Evolutionary conservation across 1,140 invertebrate genomes (phyloP).

Genomic region (Teleogryllus occipitalis): DNA sequence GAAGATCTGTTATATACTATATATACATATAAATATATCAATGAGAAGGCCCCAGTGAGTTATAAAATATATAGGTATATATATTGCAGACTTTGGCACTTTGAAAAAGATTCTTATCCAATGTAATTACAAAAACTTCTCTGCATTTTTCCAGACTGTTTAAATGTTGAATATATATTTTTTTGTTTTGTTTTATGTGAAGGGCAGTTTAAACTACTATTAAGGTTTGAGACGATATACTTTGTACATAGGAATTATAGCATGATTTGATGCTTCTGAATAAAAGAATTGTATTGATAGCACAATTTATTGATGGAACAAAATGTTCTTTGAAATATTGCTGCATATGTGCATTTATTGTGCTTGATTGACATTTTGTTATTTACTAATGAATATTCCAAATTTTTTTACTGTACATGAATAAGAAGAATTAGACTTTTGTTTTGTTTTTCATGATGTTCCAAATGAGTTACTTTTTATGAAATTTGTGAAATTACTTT

Average conservation of each 20-base stretch:
- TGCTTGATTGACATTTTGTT: background rate
- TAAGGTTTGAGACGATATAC: background rate
- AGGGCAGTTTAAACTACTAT: background rate
- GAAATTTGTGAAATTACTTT: constrained; percentile 2
- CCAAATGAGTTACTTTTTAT: background rate
- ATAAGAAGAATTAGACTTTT: background rate
- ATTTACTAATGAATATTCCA: constrained; percentile 8
- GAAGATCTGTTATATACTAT: background rate
- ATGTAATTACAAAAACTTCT: background rate
- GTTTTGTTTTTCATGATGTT: constrained; percentile 8
- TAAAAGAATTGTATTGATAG: background rate
- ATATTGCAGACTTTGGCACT: constrained; percentile 1
- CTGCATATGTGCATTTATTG: constrained; percentile 8
- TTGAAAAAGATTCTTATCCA: background rate
- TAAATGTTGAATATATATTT: constrained; percentile 14
- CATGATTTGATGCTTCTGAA: background rate
- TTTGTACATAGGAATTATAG: background rate
- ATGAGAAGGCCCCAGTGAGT: background rate
- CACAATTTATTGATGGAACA: background rate
- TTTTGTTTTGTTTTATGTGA: constrained; percentile 15
- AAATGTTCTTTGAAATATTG: constrained; percentile 11
- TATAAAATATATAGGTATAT: background rate
- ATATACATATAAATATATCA: background rate
- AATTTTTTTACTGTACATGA: background rate
- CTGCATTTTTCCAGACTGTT: constrained; percentile 8